Base-by-base conservation (phyloP, 1,140 invertebrate species). In the Microplitis demolitor region DNA sequence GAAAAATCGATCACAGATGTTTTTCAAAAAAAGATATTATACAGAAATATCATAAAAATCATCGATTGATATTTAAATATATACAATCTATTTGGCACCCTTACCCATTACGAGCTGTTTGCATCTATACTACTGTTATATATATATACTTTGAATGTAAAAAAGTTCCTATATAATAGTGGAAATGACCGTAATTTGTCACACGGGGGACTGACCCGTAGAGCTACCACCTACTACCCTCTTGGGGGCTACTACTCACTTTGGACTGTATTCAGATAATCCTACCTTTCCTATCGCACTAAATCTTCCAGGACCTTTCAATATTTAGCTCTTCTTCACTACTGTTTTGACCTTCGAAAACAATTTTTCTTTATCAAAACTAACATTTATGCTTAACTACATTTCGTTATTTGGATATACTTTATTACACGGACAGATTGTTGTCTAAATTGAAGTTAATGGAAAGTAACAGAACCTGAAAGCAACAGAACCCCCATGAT, bases 251-350 rank as follows among this genome's bases (percentile, higher is more conserved):
- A 78, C 84, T 83, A 84, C 79, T 86, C 81, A 86, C 78, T 78
- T 80, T 74, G 73, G 74, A 79, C 80, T 79, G 80, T 84, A 86
- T 85, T 86, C 83, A 83, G 85, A 87, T 87, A 86, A 86, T 86
- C 82, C 83, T 60, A 81, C 80, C 68, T 71, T 66, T 56, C 70
- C 35, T 24, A 51, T 51, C 71, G 33, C 58, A 6, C 37, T 37
- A 34, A 24, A 51, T 67, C 61, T 69, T 69, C 70, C 58, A 72
- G 62, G 78, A 84, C 82, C 83, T 85, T 85, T 85, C 83, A 85
- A 85, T 85, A 83, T 77, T 76, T 71, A 51, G 35, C 54, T 64
- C n/a, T 45, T 45, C 11, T 45, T 45, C 39, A 45, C 39, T 45
- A 45, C 39, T 45, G 5, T 45, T 45, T 45, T 9, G 5, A 45